Evolutionary conservation across 2,888 invertebrate species (phyloP).

Genomic region (Cremastinae sp.): DNA sequence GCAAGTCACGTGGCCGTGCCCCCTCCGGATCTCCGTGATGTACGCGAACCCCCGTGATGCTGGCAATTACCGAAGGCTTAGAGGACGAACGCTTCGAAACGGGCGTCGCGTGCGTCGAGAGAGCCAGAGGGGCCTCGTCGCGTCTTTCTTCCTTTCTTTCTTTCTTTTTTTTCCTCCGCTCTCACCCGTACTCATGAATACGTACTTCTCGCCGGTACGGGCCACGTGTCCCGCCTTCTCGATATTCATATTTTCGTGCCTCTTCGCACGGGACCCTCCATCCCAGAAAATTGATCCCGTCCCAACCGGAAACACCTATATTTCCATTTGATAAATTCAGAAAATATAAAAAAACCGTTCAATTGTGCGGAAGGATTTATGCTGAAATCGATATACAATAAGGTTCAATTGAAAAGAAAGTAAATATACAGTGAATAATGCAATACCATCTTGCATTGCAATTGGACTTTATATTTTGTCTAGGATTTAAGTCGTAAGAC

Average conservation of each 20-base stretch:
- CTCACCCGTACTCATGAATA: constrained; percentile 68
- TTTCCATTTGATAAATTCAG: constrained; percentile 14
- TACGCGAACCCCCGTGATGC: constrained; percentile 76
- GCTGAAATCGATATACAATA: too few species aligned
- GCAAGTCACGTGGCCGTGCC: constrained; percentile 74
- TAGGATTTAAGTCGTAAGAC: too few species aligned
- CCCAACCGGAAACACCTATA: constrained; percentile 41
- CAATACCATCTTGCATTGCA: too few species aligned
- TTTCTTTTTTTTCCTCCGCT: constrained; percentile 58
- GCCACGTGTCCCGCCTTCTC: constrained; percentile 75
- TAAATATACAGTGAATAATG: too few species aligned
- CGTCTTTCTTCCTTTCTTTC: too few species aligned
- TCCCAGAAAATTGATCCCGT: constrained; percentile 25
- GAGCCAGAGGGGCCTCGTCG: constrained; percentile 66
- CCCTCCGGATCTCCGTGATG: constrained; percentile 58
- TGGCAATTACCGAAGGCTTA: constrained; percentile 79
- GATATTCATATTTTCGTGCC: constrained; percentile 70
- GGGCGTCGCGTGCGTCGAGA: constrained; percentile 63
- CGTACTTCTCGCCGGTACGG: constrained; percentile 66
- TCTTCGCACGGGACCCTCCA: constrained; percentile 44
- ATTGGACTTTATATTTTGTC: too few species aligned
- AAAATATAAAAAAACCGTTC: too few species aligned
- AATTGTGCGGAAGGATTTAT: too few species aligned
- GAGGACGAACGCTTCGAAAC: constrained; percentile 68
- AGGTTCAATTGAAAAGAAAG: too few species aligned